Evolutionary conservation across 1,140 invertebrate species (phyloP).

Genomic region (Drosophila jambulina): DNA sequence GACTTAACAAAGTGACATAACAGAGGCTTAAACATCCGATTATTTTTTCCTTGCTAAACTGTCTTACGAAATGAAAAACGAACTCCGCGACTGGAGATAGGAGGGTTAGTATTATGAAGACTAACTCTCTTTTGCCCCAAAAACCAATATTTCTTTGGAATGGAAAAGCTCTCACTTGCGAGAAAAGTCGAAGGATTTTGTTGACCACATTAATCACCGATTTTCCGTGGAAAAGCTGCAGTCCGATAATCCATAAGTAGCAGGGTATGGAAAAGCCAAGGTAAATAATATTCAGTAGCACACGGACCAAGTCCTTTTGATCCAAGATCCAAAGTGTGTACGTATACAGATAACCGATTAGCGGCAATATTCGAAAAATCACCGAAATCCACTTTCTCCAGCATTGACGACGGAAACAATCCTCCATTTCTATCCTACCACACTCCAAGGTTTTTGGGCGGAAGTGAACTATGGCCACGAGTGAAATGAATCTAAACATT

Average conservation of each 20-base stretch:
- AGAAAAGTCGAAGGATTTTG: not conserved
- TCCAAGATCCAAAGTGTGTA: not conserved
- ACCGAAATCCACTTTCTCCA: not conserved
- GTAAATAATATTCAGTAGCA: not conserved
- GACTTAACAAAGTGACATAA: not conserved
- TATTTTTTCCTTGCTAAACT: not conserved
- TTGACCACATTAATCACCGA: not conserved
- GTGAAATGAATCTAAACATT: not conserved
- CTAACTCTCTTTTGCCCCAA: not conserved
- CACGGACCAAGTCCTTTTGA: not conserved
- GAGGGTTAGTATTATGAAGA: not conserved
- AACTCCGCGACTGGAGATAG: not conserved
- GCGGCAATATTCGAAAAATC: not conserved
- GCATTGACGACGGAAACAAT: not conserved
- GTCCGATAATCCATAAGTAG: not conserved
- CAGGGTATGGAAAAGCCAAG: not conserved
- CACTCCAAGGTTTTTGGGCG: not conserved
- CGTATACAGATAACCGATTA: not conserved
- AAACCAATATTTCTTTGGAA: not conserved
- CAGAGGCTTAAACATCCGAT: not conserved
- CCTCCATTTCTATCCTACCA: not conserved
- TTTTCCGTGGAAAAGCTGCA: not conserved
- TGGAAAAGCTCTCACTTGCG: not conserved
- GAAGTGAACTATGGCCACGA: not conserved
- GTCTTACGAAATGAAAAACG: fast-evolving